Evolutionary conservation across 2,113 vertebrate species (phyloP), one percentile per base, ranked within the genome.

Genomic region (Neotoma lepida): DNA sequence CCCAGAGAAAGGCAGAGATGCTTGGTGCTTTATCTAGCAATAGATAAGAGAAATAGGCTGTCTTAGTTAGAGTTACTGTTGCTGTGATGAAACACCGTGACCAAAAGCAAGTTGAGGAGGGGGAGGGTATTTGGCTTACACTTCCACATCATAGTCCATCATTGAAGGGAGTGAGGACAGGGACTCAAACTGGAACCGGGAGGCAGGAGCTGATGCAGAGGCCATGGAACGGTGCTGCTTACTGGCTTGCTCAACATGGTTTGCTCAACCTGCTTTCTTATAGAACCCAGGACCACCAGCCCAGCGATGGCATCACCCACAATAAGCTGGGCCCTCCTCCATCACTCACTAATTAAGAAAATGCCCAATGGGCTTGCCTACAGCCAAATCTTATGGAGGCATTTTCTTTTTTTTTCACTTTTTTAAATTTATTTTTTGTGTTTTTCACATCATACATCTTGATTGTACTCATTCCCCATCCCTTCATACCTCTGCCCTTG

Each of bases 1-100:
- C 20, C 33, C 90, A 93, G 87, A 94, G 76, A 90, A 71, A 88
- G 46, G 13, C 76, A 70, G 86, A 92, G 12, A 63, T 87, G 49
- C 44, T 93, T 87, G 70, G 76, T 4, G 56, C 22, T 86, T 91
- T 6, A 18, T 90, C 56, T 94, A 89, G 17, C 71, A 89, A 94
- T 15, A 66, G 30, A 51, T 58, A 6, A 18, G 33, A 39, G 24
- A 94, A 82, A 84, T 63, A 91, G 61, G 77, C 73, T 17, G 77
- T 39, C 12, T 81, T 26, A 61, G 35, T 81, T 26, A 61, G 35
- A 20, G 18, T 58, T 41, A 41, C 54, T 41, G 26, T 15, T 58
- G 54, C n/a, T 82, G n/a, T 82, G n/a, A 56, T 30, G 54, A 39
- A 51, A 82, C 56, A 41, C n/a, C n/a, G 9, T 61, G 56, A 61